phyloP scores from a whole-genome alignment of 2,888 invertebrate species.

The Acronicta alni region DNA sequence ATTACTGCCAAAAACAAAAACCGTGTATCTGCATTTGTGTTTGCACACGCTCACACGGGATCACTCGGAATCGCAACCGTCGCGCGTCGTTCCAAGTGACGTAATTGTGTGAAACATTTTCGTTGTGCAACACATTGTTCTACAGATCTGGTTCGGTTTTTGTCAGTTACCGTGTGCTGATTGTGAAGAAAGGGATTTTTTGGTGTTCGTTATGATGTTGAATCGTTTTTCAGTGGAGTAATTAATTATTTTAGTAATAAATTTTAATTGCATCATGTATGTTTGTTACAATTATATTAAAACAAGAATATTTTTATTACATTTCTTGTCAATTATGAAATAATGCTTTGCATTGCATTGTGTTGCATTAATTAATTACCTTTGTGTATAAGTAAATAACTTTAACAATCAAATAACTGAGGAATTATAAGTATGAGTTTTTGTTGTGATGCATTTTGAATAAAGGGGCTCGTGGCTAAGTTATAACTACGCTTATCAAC shows the following conservation, averaged over 20 bases:
- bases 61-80: constrained; percentile 36
- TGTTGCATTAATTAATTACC: no score
- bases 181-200: constrained; percentile 43
- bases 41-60: constrained; percentile 52
- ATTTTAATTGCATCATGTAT: no score
- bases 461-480: no score
- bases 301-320: no score
- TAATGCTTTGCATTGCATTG: no score
- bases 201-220: background rate
- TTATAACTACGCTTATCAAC: no score
- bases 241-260: background rate
- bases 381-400: no score
- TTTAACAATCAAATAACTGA: no score
- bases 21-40: constrained; percentile 24
- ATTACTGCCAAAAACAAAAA: constrained; percentile 46
- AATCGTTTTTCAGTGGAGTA: constrained; percentile 13
- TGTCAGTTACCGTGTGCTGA: constrained; percentile 41
- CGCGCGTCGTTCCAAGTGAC: constrained; percentile 45
- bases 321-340: no score
- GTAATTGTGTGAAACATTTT: constrained; percentile 56
- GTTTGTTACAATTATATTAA: no score
- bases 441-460: no score
- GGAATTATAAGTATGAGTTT: no score
- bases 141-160: constrained; percentile 57
- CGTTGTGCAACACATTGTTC: constrained; percentile 61